Evolutionary conservation across 2,113 vertebrate genomes (phyloP).

Genomic region (Pontoporia blainvillei): DNA sequence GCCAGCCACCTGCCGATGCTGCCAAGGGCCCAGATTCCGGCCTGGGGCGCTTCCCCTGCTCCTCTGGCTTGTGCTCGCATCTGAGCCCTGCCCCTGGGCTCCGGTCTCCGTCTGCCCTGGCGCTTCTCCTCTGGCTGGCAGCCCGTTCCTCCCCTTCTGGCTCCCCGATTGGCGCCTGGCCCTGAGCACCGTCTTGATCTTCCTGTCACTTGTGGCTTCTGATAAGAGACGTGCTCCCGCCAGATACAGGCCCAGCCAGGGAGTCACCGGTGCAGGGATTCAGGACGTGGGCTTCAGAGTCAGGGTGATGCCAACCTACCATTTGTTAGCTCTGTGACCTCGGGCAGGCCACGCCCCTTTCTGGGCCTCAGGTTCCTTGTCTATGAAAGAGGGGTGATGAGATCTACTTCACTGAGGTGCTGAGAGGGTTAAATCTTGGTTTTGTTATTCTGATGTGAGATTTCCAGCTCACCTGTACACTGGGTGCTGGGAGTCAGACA

Average conservation of each 20-base stretch:
- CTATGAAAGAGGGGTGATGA: not conserved
- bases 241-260: not conserved
- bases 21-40: not conserved
- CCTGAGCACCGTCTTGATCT: not conserved
- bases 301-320: not conserved
- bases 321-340: not conserved
- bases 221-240: not conserved
- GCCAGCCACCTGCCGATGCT: not conserved
- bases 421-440: not conserved
- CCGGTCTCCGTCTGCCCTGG: not conserved
- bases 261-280: not conserved
- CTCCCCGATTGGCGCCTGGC: not conserved
- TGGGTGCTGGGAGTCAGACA: not conserved
- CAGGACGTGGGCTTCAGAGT: not conserved
- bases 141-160: not conserved
- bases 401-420: not conserved
- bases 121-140: not conserved
- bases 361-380: not conserved
- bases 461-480: not conserved
- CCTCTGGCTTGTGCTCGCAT: not conserved
- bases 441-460: not conserved
- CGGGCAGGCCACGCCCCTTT: not conserved
- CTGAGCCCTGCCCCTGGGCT: not conserved
- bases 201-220: not conserved
- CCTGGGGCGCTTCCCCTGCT: not conserved